phyloP scores from a whole-genome alignment of 2,888 invertebrate genomes.

The Anthophora plumipes region DNA sequence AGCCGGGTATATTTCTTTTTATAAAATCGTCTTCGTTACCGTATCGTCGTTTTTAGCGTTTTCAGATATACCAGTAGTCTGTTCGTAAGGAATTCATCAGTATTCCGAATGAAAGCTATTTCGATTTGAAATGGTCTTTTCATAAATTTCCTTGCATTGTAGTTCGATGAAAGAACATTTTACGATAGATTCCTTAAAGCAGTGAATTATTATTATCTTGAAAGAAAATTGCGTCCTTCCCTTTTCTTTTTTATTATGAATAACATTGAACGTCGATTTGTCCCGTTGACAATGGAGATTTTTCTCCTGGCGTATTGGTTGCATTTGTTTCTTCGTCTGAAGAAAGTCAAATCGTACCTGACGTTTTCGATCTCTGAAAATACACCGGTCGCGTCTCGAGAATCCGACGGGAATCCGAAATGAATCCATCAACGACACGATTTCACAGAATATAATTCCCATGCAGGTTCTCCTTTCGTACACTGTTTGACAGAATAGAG shows the following conservation, averaged over 20 bases:
- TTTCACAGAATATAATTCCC: background rate
- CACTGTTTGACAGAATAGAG: background rate
- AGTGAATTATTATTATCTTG: background rate
- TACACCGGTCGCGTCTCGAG: background rate
- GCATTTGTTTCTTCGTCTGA: no score
- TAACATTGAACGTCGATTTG: no score
- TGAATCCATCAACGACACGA: background rate
- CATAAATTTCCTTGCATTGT: background rate
- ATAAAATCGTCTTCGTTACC: background rate
- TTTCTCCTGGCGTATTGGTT: background rate
- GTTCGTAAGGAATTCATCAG: background rate
- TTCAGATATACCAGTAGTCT: background rate
- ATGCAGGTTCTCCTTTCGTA: background rate
- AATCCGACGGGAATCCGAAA: background rate
- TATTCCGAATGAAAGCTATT: background rate
- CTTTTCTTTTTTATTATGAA: no score
- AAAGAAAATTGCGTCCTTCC: no score
- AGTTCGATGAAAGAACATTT: background rate
- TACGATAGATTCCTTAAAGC: background rate
- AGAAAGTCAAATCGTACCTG: background rate
- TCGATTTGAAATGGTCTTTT: background rate
- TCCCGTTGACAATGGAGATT: background rate
- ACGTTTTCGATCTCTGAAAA: conserved; percentile 3
- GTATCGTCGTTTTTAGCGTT: background rate
- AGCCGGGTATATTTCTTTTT: background rate